Percentiles rank a stretch among this genome's conserved stretches.
Conservation (phyloP, 2,888 invertebrate species). For the Sesia bembeciformis region DNA sequence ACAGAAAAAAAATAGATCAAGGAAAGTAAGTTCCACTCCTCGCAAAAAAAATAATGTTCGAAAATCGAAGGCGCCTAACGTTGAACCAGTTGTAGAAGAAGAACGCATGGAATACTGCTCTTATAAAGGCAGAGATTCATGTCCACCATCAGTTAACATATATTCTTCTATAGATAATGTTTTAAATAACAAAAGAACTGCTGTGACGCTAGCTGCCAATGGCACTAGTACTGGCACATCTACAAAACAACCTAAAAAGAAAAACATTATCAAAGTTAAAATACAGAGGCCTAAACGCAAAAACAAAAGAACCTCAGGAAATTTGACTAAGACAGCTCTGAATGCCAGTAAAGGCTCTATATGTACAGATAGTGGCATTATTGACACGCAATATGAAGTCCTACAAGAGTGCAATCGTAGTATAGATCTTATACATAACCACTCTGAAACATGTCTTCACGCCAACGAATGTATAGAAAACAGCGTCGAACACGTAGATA, state of each 20-base stretch:
- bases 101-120: conserved; percentile 40
- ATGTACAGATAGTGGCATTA: conserved; percentile 41
- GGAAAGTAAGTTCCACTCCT: conserved; percentile 19
- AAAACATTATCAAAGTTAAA: conserved; percentile 59
- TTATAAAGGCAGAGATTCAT: conserved; percentile 34
- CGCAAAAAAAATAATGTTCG: conserved; percentile 11
- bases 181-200: too few relatives aligned
- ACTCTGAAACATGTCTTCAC: conserved; percentile 56
- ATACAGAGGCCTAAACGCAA: conserved; percentile 40
- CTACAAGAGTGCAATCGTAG: conserved; percentile 21
- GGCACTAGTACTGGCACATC: neutral
- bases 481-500: conserved; percentile 43
- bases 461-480: conserved; percentile 46
- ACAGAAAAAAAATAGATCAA: conserved; percentile 19
- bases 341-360: conserved; percentile 13
- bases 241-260: conserved; percentile 31
- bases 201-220: neutral
- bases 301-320: conserved; percentile 10
- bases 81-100: conserved; percentile 37
- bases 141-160: conserved; percentile 32
- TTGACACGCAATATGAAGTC: conserved; percentile 32
- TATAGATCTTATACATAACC: conserved; percentile 57
- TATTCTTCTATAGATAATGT: too few relatives aligned
- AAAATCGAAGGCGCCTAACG: conserved; percentile 5
- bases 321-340: conserved; percentile 2